phyloP scores from a whole-genome alignment of 2,113 vertebrate species.

The Thymallus thymallus region DNA sequence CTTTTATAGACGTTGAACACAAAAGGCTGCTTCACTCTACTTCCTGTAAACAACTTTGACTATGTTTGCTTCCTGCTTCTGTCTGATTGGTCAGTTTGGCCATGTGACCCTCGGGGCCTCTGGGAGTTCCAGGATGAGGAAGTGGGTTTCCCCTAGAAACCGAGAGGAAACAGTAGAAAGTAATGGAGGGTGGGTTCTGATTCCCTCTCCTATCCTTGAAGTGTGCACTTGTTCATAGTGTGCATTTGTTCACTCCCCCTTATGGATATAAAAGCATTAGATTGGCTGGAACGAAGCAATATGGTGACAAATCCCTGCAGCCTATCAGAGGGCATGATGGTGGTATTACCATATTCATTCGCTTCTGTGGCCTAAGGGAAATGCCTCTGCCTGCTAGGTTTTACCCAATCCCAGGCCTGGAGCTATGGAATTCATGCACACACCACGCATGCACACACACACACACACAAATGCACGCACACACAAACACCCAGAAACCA shows the following conservation, averaged over 20 bases:
- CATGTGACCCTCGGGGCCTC: conserved; percentile 41
- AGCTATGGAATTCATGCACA: neutral
- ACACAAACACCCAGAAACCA: conserved; percentile 20
- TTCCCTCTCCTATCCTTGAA: too few species aligned
- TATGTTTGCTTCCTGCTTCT: conserved; percentile 8
- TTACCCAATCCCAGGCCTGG: neutral
- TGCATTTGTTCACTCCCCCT: too few species aligned
- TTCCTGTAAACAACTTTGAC: conserved; percentile 78
- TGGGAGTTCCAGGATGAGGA: conserved; percentile 70
- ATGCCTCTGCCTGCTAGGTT: too few species aligned
- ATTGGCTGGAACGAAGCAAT: too few species aligned
- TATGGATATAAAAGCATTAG: too few species aligned
- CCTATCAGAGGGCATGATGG: too few species aligned
- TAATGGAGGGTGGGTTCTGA: neutral
- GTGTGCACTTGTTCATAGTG: too few species aligned
- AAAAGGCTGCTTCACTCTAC: conserved; percentile 67
- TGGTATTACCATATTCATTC: too few species aligned
- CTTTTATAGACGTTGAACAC: conserved; percentile 78
- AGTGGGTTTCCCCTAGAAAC: conserved; percentile 57
- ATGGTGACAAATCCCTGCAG: too few species aligned
- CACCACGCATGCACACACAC: neutral
- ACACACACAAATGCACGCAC: too few species aligned
- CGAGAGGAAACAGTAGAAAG: conserved; percentile 54
- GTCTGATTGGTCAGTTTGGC: conserved; percentile 43
- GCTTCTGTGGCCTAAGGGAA: too few species aligned